Conservation (phyloP, 2,113 vertebrate species). For the Microtus richardsoni region DNA sequence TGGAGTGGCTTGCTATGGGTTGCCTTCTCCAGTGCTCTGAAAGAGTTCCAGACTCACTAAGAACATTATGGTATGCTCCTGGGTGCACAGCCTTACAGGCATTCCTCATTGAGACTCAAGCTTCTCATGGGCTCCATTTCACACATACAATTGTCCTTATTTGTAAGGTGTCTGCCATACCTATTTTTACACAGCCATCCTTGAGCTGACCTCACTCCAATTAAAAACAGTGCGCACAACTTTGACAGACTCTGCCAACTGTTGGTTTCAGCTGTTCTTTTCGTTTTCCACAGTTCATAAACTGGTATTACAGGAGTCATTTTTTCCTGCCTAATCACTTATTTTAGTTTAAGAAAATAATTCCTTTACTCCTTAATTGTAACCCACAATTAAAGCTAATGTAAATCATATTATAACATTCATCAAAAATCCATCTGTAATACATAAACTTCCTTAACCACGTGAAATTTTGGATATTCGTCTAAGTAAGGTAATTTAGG, state of each 20-base stretch:
- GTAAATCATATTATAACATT: constrained; percentile 21
- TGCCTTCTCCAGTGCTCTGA: constrained; percentile 39
- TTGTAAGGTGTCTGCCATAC: background rate
- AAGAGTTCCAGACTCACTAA: constrained; percentile 67
- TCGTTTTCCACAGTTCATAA: constrained; percentile 58
- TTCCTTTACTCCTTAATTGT: constrained; percentile 21
- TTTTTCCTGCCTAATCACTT: constrained; percentile 56
- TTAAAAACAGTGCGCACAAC: constrained; percentile 20
- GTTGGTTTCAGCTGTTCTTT: constrained; percentile 75
- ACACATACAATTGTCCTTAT: background rate
- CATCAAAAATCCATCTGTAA: constrained; percentile 51
- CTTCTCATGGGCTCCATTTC: constrained; percentile 6
- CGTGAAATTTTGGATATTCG: constrained; percentile 7
- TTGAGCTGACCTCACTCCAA: constrained; percentile 42
- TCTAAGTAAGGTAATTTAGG: constrained; percentile 39
- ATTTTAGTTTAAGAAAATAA: constrained; percentile 46
- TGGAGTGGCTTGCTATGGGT: background rate
- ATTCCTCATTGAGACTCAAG: background rate
- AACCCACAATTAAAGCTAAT: constrained; percentile 44
- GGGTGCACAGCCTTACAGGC: background rate
- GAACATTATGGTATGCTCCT: background rate
- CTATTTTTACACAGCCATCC: constrained; percentile 42
- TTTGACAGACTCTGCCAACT: constrained; percentile 74
- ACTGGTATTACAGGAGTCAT: constrained; percentile 50
- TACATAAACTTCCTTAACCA: constrained; percentile 33